Conservation (phyloP, 2,113 vertebrate species). For the Callospermophilus lateralis region DNA sequence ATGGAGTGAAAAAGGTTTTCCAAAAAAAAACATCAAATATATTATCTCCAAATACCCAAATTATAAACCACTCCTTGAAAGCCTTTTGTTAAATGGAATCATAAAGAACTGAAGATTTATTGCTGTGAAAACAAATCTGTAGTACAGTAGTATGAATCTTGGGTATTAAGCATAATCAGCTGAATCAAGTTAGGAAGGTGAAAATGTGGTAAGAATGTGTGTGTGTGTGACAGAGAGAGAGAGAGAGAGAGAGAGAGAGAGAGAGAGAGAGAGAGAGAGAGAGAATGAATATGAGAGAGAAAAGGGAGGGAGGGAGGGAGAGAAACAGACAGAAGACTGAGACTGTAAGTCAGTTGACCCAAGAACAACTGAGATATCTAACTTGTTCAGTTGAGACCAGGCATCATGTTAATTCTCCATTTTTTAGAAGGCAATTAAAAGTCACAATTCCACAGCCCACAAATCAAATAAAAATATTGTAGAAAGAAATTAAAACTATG, state of each 20-base stretch:
- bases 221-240: background rate
- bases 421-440: conserved; percentile 87
- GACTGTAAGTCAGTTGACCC: conserved; percentile 82
- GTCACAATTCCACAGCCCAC: conserved; percentile 82
- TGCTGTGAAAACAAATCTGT: conserved; percentile 87
- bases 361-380: conserved; percentile 81
- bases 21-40: conserved; percentile 81
- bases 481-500: conserved; percentile 84
- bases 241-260: no score
- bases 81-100: conserved; percentile 84
- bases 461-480: conserved; percentile 79
- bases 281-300: no score
- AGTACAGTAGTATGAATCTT: conserved; percentile 87
- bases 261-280: no score
- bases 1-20: conserved; percentile 85
- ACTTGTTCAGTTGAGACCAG: conserved; percentile 75
- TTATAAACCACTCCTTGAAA: conserved; percentile 74
- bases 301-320: no score
- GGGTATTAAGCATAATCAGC: conserved; percentile 80
- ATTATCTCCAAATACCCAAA: conserved; percentile 77
- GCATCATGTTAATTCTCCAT: conserved; percentile 83
- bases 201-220: conserved; percentile 73
- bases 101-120: conserved; percentile 86
- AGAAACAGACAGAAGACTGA: conserved; percentile 31
- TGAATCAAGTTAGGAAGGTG: conserved; percentile 81